Conservation (phyloP, 2,113 vertebrate genomes). For the Varanus salvator region DNA sequence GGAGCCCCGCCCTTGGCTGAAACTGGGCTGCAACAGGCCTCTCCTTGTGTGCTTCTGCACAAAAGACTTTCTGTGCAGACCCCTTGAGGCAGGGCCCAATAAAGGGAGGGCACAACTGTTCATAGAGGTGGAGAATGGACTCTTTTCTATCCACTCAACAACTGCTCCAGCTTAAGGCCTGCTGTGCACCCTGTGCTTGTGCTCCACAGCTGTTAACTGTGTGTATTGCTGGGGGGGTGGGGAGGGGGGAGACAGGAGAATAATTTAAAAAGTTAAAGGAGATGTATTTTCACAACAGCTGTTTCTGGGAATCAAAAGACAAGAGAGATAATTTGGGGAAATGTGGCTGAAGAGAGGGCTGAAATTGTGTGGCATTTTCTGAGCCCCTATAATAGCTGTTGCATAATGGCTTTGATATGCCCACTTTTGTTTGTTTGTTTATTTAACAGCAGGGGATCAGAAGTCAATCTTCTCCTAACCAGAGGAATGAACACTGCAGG, state of each 20-base stretch:
- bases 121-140: slow-evolving; percentile 68
- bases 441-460: background rate
- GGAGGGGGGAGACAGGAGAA: background rate
- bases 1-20: slow-evolving; percentile 47
- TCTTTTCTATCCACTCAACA: slow-evolving; percentile 71
- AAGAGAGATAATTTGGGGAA: slow-evolving; percentile 16
- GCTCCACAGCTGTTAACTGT: slow-evolving; percentile 74
- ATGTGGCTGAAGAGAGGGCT: background rate
- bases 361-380: background rate
- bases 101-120: slow-evolving; percentile 47
- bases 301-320: slow-evolving; percentile 39
- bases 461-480: background rate
- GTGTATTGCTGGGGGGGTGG: background rate
- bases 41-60: slow-evolving; percentile 71
- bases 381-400: background rate
- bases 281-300: slow-evolving; percentile 61
- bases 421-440: background rate
- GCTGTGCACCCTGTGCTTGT: slow-evolving; percentile 15
- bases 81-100: slow-evolving; percentile 43
- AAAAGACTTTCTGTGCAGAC: slow-evolving; percentile 78
- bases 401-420: background rate
- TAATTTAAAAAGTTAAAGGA: slow-evolving; percentile 42
- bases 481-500: background rate
- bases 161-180: slow-evolving; percentile 55
- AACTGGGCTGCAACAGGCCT: slow-evolving; percentile 62